Conservation (phyloP, 1,140 invertebrate species). For the Heliconius hermathena region DNA sequence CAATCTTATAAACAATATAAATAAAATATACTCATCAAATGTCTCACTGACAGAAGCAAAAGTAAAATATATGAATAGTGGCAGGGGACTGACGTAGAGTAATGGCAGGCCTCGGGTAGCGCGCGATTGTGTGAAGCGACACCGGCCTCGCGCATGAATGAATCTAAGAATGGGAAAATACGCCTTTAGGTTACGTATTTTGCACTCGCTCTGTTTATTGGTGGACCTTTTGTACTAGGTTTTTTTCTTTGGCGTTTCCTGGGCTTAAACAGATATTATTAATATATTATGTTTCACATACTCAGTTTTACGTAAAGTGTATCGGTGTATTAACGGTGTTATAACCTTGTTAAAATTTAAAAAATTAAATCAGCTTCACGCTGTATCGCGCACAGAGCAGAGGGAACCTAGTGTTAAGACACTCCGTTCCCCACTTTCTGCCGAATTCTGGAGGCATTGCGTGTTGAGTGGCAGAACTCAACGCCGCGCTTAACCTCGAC, state of each 20-base stretch:
- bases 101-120: conserved; percentile 18
- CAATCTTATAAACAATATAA: background rate
- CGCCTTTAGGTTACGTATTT: conserved; percentile 6
- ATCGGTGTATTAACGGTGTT: too few species aligned
- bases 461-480: too few species aligned
- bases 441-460: too few species aligned
- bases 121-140: conserved; percentile 24
- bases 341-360: too few species aligned
- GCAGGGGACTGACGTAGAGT: conserved; percentile 24
- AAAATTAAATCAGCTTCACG: too few species aligned
- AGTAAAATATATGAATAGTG: conserved; percentile 22
- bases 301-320: too few species aligned
- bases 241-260: background rate
- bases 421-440: too few species aligned
- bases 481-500: too few species aligned
- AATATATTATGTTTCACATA: too few species aligned
- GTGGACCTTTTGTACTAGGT: background rate
- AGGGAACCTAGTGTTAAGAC: too few species aligned
- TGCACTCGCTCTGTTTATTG: background rate
- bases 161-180: conserved; percentile 20
- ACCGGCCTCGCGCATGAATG: conserved; percentile 19
- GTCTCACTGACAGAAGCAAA: background rate
- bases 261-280: background rate
- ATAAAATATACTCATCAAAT: conserved; percentile 10
- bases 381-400: too few species aligned